Evolutionary conservation across 2,113 vertebrate species (phyloP).

Genomic region (Corythaeola cristata): DNA sequence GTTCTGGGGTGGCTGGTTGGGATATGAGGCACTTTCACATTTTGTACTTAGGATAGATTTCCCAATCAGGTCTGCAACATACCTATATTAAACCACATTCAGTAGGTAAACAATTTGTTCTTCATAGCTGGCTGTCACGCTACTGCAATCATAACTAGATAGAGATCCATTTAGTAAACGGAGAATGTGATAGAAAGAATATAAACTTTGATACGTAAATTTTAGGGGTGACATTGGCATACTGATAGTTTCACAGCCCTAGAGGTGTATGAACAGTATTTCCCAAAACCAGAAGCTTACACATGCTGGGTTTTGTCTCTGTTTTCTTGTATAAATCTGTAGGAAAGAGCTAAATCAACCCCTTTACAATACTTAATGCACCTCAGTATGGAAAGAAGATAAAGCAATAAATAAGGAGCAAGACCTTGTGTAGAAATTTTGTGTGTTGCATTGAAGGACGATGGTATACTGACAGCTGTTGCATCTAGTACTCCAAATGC

Average conservation of each 20-base stretch:
- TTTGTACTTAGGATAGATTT: not conserved
- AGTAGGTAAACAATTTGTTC: not conserved
- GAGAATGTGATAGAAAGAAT: not conserved
- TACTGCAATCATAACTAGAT: not conserved
- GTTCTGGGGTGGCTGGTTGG: not conserved
- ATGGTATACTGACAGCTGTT: not conserved
- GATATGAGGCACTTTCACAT: not conserved
- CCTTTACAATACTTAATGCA: not conserved
- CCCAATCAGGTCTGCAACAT: not conserved
- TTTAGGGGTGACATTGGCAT: not conserved
- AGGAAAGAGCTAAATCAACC: not conserved
- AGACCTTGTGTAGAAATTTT: not conserved
- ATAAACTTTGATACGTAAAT: not conserved
- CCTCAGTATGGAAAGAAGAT: not conserved
- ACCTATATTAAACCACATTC: not conserved
- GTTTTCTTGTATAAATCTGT: not conserved
- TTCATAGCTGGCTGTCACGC: not conserved
- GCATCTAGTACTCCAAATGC: not conserved
- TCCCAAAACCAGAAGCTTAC: not conserved
- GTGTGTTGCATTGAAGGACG: not conserved
- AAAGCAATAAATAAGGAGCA: not conserved
- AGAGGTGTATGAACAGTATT: not conserved
- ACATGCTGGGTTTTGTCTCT: not conserved
- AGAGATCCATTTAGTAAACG: not conserved
- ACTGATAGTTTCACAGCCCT: not conserved